Conservation (phyloP, 2,888 invertebrate genomes). For the Chrysomela aeneicollis region DNA sequence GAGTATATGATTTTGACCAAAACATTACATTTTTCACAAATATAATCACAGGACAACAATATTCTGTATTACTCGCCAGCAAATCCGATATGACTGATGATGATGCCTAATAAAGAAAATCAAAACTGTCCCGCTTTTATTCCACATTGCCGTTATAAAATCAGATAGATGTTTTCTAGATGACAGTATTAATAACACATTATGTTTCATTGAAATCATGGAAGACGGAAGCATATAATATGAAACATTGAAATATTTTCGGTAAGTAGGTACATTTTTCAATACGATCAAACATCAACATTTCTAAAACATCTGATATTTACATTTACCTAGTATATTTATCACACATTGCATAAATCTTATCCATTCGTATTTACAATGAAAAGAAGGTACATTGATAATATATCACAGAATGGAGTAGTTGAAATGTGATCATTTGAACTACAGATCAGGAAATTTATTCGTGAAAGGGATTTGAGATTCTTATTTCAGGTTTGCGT, state of each 20-base stretch:
- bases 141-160: no score
- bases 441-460: not conserved
- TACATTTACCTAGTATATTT: conserved; percentile 33
- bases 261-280: not conserved
- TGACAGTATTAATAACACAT: not conserved
- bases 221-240: conserved; percentile 19
- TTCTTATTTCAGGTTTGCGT: not conserved
- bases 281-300: conserved; percentile 11
- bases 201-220: conserved; percentile 5
- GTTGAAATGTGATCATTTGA: conserved; percentile 1
- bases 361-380: conserved; percentile 32
- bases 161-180: no score
- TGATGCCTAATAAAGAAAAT: no score
- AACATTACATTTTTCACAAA: no score
- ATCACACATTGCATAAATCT: conserved; percentile 32
- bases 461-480: not conserved
- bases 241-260: not conserved
- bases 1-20: not conserved
- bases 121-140: no score
- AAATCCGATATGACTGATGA: no score
- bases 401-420: conserved; percentile 42
- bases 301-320: conserved; percentile 27
- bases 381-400: conserved; percentile 25
- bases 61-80: no score
- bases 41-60: no score